Percentiles rank a stretch among this genome's conserved stretches.
These are phyloP conservation scores for Pandemis cinnamomeana DNA, from an alignment of 2,888 invertebrate genomes.

Conservation along the genomic window DNA sequence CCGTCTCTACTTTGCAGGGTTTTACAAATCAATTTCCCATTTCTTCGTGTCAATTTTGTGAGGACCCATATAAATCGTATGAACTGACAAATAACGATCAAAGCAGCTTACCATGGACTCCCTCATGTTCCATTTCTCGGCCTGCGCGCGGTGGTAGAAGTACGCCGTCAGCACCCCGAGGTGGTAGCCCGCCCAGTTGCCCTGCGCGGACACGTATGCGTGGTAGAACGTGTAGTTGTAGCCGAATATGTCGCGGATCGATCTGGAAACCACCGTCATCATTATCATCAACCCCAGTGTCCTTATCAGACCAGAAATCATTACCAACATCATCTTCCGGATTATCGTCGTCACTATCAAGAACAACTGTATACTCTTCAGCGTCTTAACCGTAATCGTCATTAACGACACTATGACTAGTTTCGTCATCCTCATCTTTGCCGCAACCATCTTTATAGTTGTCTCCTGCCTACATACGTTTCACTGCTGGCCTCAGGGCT, in stretches of 20 bases:
- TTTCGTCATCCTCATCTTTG: too few relatives aligned
- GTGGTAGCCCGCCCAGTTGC: constrained; percentile 81
- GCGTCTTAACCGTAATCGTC: too few relatives aligned
- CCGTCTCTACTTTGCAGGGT: too few relatives aligned
- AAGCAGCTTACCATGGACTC: constrained; percentile 67
- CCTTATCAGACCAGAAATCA: neutral
- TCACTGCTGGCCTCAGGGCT: too few relatives aligned
- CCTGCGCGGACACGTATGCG: constrained; percentile 79
- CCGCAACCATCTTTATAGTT: too few relatives aligned
- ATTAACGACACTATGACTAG: too few relatives aligned
- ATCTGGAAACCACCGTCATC: constrained; percentile 56
- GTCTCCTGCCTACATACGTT: too few relatives aligned
- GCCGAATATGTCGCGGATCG: constrained; percentile 77
- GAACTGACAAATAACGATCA: too few relatives aligned
- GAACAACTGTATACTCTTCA: too few relatives aligned
- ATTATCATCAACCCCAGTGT: neutral
- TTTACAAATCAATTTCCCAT: too few relatives aligned
- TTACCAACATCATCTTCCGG: neutral
- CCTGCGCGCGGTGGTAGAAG: constrained; percentile 75
- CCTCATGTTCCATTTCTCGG: constrained; percentile 72
- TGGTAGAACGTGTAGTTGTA: constrained; percentile 80
- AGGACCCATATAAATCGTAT: too few relatives aligned
- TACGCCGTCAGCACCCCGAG: constrained; percentile 78
- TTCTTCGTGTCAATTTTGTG: too few relatives aligned
- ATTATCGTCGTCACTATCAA: neutral